These are phyloP conservation scores for Cheilosia pagana DNA, from an alignment of 2,888 invertebrate genomes.

Conservation along the genomic window DNA sequence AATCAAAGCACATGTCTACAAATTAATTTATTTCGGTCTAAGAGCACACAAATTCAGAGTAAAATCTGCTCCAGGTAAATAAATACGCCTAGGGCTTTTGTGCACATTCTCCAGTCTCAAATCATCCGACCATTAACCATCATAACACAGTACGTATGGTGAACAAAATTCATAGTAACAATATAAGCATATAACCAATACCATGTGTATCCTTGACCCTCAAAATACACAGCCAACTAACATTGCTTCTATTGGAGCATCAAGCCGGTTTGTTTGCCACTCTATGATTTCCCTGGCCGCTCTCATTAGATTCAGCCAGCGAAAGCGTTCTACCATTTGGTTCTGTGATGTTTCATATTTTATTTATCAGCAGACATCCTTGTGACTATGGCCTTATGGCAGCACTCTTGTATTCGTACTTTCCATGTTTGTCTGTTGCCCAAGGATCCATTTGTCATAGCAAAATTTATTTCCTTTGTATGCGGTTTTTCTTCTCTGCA, in stretches of 20 bases:
- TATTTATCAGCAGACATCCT: conserved; percentile 20
- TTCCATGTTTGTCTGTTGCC: conserved; percentile 14
- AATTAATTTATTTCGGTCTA: too few relatives aligned
- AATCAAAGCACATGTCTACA: too few relatives aligned
- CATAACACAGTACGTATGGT: not conserved
- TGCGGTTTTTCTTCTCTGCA: conserved; percentile 5
- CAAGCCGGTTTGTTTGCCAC: not conserved
- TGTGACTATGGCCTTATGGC: not conserved
- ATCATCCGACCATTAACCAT: not conserved
- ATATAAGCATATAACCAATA: conserved; percentile 4
- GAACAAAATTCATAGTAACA: not conserved
- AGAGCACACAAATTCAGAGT: too few relatives aligned
- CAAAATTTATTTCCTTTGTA: conserved; percentile 17
- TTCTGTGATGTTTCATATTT: conserved; percentile 21
- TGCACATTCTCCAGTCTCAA: not conserved
- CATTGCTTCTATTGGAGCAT: not conserved
- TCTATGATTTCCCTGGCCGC: conserved; percentile 25
- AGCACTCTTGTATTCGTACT: not conserved
- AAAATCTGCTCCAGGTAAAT: too few relatives aligned
- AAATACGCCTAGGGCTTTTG: too few relatives aligned
- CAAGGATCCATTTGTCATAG: conserved; percentile 31
- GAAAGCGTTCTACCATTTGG: not conserved
- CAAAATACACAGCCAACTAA: not conserved
- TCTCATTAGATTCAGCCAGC: not conserved
- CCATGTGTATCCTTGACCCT: conserved; percentile 26